Conservation (phyloP, 1,140 invertebrate genomes). For the Drosophila parvula region DNA sequence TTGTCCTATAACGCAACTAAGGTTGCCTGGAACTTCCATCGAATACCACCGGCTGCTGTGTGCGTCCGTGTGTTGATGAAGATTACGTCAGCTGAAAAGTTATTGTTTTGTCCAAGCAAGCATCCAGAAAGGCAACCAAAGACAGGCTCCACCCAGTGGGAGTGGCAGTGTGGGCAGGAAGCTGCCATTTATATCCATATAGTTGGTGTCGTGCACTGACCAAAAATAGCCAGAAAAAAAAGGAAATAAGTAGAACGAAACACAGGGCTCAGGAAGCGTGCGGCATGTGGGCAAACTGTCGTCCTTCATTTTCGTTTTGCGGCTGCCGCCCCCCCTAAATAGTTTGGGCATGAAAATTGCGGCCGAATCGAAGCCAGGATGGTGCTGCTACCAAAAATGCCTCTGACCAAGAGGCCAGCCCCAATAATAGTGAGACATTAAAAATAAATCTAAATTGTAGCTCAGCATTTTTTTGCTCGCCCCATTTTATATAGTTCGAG, state of each 20-base stretch:
- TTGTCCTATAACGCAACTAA: constrained; percentile 19
- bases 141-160: constrained; percentile 24
- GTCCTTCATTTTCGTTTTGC: constrained; percentile 49
- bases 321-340: constrained; percentile 50
- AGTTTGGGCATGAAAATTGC: constrained; percentile 69
- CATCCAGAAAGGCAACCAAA: constrained; percentile 50
- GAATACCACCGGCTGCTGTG: constrained; percentile 12
- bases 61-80: constrained; percentile 67
- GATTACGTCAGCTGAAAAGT: constrained; percentile 82
- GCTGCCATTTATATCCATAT: constrained; percentile 76
- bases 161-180: constrained; percentile 29
- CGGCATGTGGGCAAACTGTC: constrained; percentile 67
- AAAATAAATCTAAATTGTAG: constrained; percentile 79
- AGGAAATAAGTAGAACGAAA: constrained; percentile 30
- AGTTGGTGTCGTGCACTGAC: constrained; percentile 54
- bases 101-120: constrained; percentile 73
- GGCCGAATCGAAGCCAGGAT: constrained; percentile 61
- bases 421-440: constrained; percentile 61
- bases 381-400: constrained; percentile 34
- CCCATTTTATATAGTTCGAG: constrained; percentile 22
- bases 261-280: constrained; percentile 65
- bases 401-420: constrained; percentile 52
- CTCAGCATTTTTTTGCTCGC: constrained; percentile 17
- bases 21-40: neutral
- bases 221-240: constrained; percentile 20